Evolutionary conservation across 2,888 invertebrate genomes (phyloP), one percentile per base, ranked within the genome.

Genomic region (Heliconius erato): DNA sequence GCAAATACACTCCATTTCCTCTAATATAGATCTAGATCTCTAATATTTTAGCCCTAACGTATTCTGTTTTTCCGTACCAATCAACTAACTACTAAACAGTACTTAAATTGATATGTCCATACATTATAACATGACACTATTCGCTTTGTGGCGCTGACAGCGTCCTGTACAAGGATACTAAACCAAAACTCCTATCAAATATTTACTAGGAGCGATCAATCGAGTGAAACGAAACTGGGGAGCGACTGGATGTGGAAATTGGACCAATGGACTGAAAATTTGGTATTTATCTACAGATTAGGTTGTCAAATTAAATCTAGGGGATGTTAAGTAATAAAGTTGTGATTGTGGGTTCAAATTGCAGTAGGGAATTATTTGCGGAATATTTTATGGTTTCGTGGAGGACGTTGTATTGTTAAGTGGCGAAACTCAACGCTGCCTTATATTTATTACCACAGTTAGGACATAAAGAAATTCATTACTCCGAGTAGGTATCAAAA

Each of bases 161-260:
- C 81, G 76, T 83, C 71, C 77, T 81, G 71, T 32, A 82, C 82
- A 83, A 83, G 83, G 83, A 80, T 69, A 82, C 74, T 79, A 76
- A 83, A 81, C 79, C 74, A 68, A 81, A 81, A 82, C 40, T 81
- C 79, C 40, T 35, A 83, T 84, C 68, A 83, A 84, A 84, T 83
- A 83, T 84, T 81, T 81, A 83, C 68, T 72, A 28, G 28, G 32
- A 72, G 63, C 49, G 71, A 82, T 79, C 83, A 84, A 78, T 83
- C 84, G 79, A 77, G 65, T 74, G 82, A 54, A 82, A 67, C 81
- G 77, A 77, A 82, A 77, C 83, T 74, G 28, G 78, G 44, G 82
- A 79, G 69, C 63, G 76, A 49, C 63, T 69, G 74, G 49, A 79
- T 67, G 76, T 63, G 68, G n/a, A 79, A 79, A 83, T 83, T 83